Base-by-base conservation (phyloP, 2,797 vertebrate genomes). In the Phataginus tricuspis region DNA sequence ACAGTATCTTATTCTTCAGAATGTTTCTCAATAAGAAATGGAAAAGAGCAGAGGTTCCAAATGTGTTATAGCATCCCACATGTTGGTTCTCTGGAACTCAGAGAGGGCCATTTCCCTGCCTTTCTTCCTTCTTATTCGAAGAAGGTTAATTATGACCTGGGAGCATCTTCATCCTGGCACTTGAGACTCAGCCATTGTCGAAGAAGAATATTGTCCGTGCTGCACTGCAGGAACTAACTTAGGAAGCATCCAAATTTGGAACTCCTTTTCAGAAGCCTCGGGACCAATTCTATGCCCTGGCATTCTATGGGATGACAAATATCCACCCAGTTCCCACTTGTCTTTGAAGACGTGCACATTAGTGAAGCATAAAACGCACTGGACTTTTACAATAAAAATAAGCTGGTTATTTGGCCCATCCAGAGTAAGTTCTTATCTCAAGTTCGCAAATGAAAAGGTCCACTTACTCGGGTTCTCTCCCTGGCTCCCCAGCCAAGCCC, bases 81-180 rank as follows among this genome's bases (percentile, higher is more conserved):
- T 27, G 78, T 34, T 5, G 82, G 55, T 86, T 74, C 93, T 91
- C 55, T 77, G 21, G 71, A 66, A 39, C 0, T 0, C 0, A 89
- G 59, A 55, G 42, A 80, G 45, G 45, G 90, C 31, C 84, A 59
- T 63, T 68, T 66, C 55, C 64, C 59, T 23, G 45, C 37, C 74
- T 85, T 86, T 71, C 89, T 91, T 37, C 51, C 68, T 39, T 79
- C 69, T 84, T 39, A 72, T 45, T 91, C 87, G 90, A 93, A 89
- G 86, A 91, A 95, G 91, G 91, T 90, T 91, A 96, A 94, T 93
- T 87, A 64, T 34, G 83, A 91, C 49, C 45, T 18, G 66, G 63
- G 42, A 77, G 25, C 0, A 0, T 69, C 89, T 51, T 37, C 53
- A 2, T 39, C 64, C 86, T 9, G 53, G 59, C 79, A 71, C 51